Base-by-base conservation (phyloP, 64 coral and sea anemone species). In the Montipora sp. region DNA sequence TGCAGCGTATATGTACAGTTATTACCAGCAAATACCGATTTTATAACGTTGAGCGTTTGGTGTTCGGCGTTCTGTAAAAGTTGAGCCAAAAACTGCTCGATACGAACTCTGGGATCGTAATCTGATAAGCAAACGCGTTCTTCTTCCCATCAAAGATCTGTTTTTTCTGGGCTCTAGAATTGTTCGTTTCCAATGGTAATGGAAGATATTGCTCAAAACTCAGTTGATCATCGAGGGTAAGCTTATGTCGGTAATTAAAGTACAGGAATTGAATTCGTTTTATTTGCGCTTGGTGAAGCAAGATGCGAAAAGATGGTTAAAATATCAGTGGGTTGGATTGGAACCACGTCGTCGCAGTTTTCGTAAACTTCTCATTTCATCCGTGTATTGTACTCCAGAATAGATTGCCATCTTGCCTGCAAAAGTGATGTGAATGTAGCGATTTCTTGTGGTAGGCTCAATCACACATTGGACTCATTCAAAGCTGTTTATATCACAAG, bases 141-240 rank as follows among this genome's bases (percentile, higher is more conserved):
- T 67, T 67, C 51, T 8, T 83, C 27, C 67, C 7, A 83, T 11
- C 3, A 67, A 1, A 83, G 47, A 60, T 45, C 47, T 83, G 44
- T 12, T 45, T 67, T 83, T 66, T 20, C 36, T 14, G 14, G 15
- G 80, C 63, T 68, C 15, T 15, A 67, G 3, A 10, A 27, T 47
- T 47, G 46, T 47, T 45, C 44, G 36, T 67, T 44, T 47, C 5
- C 59, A 36, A 21, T 8, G 10, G 60, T 14, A 12, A 83, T 83
- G 80, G 80, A 66, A 47, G 80, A 83, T 3, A 83, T 16, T 46
- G 7, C 19, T 67, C 80, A 47, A 60, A 83, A 59, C 44, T 8
- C 80, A 3, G 44, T 59, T 83, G 80, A 83, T n/a, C 80, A 83
- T 18, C 80, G 80, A 20, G 80, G 80, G 80, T 83, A 68, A 8